Percentiles rank a stretch among this genome's conserved stretches.
These are phyloP conservation scores for Drosophila kokeensis DNA, from an alignment of 2,888 invertebrate genomes.

Conservation along the genomic window DNA sequence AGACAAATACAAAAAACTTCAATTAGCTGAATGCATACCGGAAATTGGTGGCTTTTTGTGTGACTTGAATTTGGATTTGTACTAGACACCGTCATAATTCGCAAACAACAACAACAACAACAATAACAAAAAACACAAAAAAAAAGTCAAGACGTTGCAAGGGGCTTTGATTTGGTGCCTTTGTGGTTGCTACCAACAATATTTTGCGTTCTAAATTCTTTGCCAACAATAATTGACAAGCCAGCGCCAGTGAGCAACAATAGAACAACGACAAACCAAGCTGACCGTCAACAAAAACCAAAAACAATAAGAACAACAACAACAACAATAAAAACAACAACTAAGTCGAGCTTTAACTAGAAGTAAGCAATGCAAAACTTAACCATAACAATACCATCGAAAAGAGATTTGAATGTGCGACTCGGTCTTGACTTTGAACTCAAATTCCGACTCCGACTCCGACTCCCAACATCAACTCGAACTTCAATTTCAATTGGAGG, in stretches of 20 bases:
- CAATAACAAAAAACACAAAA: conserved; percentile 12
- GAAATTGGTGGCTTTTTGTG: conserved; percentile 72
- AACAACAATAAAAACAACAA: conserved; percentile 19
- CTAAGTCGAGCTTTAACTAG: conserved; percentile 59
- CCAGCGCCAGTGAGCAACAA: conserved; percentile 58
- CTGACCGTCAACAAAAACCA: conserved; percentile 34
- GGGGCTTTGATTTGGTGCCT: conserved; percentile 67
- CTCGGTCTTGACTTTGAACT: conserved; percentile 63
- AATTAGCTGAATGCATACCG: conserved; percentile 54
- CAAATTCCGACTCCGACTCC: conserved; percentile 22
- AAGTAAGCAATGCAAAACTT: conserved; percentile 32
- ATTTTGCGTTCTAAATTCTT: conserved; percentile 76
- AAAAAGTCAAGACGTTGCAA: background rate
- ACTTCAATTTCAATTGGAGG: conserved; percentile 42
- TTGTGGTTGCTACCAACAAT: conserved; percentile 63
- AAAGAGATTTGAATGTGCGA: conserved; percentile 63
- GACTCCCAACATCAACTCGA: conserved; percentile 15
- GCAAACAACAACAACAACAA: conserved; percentile 29
- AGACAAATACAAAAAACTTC: conserved; percentile 23
- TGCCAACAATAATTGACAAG: conserved; percentile 78
- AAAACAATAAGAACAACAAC: conserved; percentile 22
- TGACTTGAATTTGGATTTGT: conserved; percentile 28
- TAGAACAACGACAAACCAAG: conserved; percentile 30
- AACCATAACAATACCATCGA: conserved; percentile 54
- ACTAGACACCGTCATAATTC: conserved; percentile 59